phyloP scores from a whole-genome alignment of 2,797 vertebrate genomes.

The Triplophysa bombifrons region DNA sequence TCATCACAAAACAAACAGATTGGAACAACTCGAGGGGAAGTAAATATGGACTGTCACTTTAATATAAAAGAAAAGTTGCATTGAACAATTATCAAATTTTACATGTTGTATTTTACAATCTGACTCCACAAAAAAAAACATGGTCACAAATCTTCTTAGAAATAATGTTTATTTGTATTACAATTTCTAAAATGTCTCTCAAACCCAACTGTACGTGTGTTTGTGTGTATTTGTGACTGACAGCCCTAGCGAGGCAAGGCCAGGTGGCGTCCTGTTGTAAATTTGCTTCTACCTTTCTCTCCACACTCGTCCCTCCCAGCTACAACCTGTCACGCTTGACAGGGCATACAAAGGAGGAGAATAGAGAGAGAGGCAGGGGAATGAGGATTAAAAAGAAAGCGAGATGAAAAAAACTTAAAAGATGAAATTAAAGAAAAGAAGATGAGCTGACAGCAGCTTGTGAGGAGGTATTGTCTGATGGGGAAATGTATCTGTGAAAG shows the following conservation, averaged over 20 bases:
- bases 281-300: constrained; percentile 76
- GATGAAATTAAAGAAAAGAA: constrained; percentile 82
- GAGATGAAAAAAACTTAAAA: constrained; percentile 76
- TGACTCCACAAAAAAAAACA: too few relatives aligned
- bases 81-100: too few relatives aligned
- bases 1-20: too few relatives aligned
- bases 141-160: neutral
- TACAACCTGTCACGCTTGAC: constrained; percentile 81
- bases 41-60: too few relatives aligned
- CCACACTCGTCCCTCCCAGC: constrained; percentile 79
- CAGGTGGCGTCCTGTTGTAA: constrained; percentile 78
- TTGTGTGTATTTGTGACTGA: constrained; percentile 60
- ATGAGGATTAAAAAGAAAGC: constrained; percentile 71
- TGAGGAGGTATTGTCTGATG: constrained; percentile 79
- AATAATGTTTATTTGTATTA: neutral
- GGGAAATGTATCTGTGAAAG: constrained; percentile 72
- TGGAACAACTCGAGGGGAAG: too few relatives aligned
- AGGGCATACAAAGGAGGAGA: constrained; percentile 75
- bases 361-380: constrained; percentile 71
- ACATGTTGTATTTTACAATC: too few relatives aligned
- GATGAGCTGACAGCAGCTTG: constrained; percentile 78
- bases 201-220: neutral
- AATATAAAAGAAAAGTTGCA: too few relatives aligned
- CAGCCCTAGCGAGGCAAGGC: constrained; percentile 37
- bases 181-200: neutral